Evolutionary conservation across 2,113 vertebrate genomes (phyloP).

Genomic region (Aphelocoma coerulescens): DNA sequence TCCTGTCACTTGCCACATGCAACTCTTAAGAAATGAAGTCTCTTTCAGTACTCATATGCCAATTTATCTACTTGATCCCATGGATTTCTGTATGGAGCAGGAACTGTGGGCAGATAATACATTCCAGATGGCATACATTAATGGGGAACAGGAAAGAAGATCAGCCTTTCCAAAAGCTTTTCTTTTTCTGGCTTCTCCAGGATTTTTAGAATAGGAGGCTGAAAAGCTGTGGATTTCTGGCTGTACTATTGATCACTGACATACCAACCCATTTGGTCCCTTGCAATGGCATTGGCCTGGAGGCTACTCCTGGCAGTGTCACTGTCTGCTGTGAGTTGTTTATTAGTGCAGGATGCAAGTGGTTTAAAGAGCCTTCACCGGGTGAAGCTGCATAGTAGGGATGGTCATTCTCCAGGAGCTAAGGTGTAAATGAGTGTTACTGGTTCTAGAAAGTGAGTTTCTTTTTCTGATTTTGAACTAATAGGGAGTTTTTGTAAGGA

Average conservation of each 20-base stretch:
- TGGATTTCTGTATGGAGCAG: background rate
- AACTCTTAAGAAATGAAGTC: background rate
- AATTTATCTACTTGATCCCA: background rate
- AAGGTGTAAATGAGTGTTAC: background rate
- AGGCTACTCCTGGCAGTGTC: background rate
- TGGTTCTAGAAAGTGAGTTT: background rate
- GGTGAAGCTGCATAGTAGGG: background rate
- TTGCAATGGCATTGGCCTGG: background rate
- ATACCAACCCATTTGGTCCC: background rate
- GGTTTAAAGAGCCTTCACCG: background rate
- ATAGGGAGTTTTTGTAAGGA: background rate
- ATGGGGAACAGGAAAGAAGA: background rate
- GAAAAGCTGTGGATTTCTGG: background rate
- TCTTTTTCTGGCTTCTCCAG: background rate
- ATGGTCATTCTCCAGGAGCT: background rate
- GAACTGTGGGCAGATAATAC: background rate
- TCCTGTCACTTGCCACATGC: background rate
- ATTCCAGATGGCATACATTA: background rate
- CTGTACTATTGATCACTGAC: background rate
- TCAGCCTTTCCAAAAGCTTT: background rate
- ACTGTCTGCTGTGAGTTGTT: background rate
- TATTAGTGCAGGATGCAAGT: background rate
- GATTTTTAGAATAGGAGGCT: background rate
- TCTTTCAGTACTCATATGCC: background rate
- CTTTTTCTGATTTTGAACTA: background rate